Base-by-base conservation (phyloP, 2,797 vertebrate genomes). In the Poecilia velifera region DNA sequence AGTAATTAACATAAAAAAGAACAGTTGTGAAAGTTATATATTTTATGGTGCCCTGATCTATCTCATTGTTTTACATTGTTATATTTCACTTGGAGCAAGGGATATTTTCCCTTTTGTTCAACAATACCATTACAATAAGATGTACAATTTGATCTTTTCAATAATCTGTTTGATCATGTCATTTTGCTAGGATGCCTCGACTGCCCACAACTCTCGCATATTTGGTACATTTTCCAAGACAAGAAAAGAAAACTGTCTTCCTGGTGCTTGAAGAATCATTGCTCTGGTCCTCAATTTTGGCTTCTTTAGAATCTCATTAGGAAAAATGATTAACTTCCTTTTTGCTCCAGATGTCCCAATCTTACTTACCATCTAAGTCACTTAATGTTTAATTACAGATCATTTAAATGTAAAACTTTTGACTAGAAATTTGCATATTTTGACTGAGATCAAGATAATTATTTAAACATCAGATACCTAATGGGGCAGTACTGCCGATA, bases 401-500 rank as follows among this genome's bases (percentile, higher is more conserved):
- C 4, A 70, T 43, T 70, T 70, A 70, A 41, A 70, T 14, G 9
- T n/a, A 43, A 20, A 66, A 39, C 64, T 4, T 66, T 39, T 66
- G 18, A 22, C 31, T 22, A 66, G 7, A 14, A 39, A 25, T 66
- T 66, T 66, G 3, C 36, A 22, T 66, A 45, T 45, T n/a, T 45
- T 25, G 22, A n/a, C 22, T 28, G 39, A 41, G 39, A 70, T 70
- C 5, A n/a, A 16, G 22, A n/a, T 70, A n/a, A 45, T n/a, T 43
- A 70, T 43, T 70, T 70, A 70, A 70, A 43, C 0, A 14, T 39
- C 31, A 49, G 8, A 6, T 73, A 93, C 92, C 93, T 86, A 89
- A 78, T 9, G 84, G 78, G 14, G 82, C 8, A 0, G 70, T 1
- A 80, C 43, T 83, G 53, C 76, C 31, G 28, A 59, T 66, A 3